phyloP scores from a whole-genome alignment of 2,797 vertebrate genomes.

The Lycodopsis pacificus region DNA sequence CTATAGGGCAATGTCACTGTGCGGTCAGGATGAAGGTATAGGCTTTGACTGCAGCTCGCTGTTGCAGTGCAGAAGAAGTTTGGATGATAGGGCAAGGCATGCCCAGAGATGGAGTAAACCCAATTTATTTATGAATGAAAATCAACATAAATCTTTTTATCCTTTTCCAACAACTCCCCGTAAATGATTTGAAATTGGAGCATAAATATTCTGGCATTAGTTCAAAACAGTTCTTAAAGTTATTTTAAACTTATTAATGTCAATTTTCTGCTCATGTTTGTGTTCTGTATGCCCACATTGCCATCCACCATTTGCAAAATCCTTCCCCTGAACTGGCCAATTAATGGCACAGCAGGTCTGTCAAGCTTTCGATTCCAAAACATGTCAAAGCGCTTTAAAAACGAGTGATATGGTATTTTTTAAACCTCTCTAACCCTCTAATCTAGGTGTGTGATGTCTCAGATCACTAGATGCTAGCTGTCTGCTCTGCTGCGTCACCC shows the following conservation, averaged over 20 bases:
- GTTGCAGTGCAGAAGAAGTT: neutral
- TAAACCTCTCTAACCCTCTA: neutral
- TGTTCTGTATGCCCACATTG: neutral
- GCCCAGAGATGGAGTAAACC: neutral
- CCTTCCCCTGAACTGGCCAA: too few relatives aligned
- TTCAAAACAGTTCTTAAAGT: neutral
- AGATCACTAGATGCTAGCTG: too few relatives aligned
- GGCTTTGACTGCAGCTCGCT: neutral
- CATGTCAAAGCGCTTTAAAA: too few relatives aligned
- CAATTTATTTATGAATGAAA: neutral
- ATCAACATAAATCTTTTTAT: neutral
- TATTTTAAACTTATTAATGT: neutral
- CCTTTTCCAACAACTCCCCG: neutral
- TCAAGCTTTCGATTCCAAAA: too few relatives aligned
- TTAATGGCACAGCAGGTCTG: too few relatives aligned
- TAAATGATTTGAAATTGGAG: neutral
- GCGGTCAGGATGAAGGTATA: conserved; percentile 40
- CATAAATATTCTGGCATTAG: neutral
- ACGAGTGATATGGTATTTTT: neutral
- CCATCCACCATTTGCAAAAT: too few relatives aligned
- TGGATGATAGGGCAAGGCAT: neutral
- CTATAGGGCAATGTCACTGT: conserved; percentile 20
- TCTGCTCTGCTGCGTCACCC: too few relatives aligned
- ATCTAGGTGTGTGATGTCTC: too few relatives aligned
- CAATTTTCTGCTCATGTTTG: neutral